These are phyloP conservation scores for Bergia puertoricense DNA, from an alignment of 92 coral and sea anemone species.

Conservation along the genomic window DNA sequence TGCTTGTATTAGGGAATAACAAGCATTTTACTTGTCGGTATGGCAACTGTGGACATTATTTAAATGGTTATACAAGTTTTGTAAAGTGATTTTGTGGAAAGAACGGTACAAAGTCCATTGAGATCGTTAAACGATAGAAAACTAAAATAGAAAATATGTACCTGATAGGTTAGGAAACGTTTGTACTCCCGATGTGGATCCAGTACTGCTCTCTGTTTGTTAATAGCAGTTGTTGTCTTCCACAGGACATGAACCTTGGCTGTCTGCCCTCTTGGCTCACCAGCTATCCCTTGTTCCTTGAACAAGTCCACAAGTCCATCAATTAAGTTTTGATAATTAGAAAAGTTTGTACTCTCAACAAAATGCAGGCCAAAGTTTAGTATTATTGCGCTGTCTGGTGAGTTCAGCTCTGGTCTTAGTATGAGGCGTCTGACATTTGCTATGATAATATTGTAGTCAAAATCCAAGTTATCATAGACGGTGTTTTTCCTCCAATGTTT, in stretches of 20 bases:
- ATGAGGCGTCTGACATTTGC: slow-evolving; percentile 30
- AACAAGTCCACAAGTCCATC: slow-evolving; percentile 52
- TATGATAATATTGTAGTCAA: slow-evolving; percentile 36
- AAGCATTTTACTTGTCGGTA: too few relatives aligned
- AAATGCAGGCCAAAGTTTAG: slow-evolving; percentile 80
- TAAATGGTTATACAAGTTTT: too few relatives aligned
- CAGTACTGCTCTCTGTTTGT: slow-evolving; percentile 50
- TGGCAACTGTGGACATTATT: too few relatives aligned
- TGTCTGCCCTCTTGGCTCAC: slow-evolving; percentile 9
- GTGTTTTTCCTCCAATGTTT: slow-evolving; percentile 36
- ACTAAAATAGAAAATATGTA: background rate
- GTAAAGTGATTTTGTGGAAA: too few relatives aligned
- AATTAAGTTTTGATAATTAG: slow-evolving; percentile 60
- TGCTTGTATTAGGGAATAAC: too few relatives aligned
- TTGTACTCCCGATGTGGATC: slow-evolving; percentile 47
- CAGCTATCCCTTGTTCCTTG: slow-evolving; percentile 18
- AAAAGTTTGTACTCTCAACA: slow-evolving; percentile 61
- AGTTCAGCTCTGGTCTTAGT: slow-evolving; percentile 9
- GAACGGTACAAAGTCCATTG: too few relatives aligned
- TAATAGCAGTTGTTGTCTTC: slow-evolving; percentile 82
- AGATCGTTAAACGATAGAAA: too few relatives aligned
- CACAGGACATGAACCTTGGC: slow-evolving; percentile 54
- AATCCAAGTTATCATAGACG: slow-evolving; percentile 51
- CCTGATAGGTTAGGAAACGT: slow-evolving; percentile 78
- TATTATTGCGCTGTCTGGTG: slow-evolving; percentile 50